phyloP scores from a whole-genome alignment of 2,113 vertebrate species.

The Pomatostomus ruficeps region DNA sequence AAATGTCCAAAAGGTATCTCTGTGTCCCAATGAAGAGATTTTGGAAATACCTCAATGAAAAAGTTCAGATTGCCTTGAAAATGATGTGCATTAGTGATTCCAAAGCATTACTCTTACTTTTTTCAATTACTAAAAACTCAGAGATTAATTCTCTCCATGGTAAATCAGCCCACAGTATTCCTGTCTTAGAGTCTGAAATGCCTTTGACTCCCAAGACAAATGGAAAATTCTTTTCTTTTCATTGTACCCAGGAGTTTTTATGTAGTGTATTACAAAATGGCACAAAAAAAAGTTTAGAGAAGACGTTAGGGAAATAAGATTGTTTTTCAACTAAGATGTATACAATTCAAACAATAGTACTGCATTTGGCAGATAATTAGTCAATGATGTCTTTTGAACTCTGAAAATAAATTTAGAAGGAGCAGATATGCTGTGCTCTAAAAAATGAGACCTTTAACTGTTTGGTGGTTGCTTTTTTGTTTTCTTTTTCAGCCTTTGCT shows the following conservation, averaged over 20 bases:
- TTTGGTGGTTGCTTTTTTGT: neutral
- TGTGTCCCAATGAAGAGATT: neutral
- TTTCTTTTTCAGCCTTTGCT: neutral
- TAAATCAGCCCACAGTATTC: neutral
- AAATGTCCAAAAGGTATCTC: neutral
- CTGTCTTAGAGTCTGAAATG: neutral
- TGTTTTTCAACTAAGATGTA: neutral
- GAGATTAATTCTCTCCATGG: neutral
- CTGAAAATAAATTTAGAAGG: neutral
- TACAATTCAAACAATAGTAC: neutral
- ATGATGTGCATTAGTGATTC: neutral
- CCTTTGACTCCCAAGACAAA: neutral
- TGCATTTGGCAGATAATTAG: constrained; percentile 2
- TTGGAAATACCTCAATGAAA: neutral
- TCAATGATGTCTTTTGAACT: neutral
- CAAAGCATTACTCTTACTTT: neutral
- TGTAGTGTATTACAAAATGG: neutral
- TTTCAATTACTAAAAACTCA: neutral
- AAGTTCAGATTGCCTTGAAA: neutral
- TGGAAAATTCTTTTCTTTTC: neutral
- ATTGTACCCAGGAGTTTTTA: neutral
- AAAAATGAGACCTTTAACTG: neutral
- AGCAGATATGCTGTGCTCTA: neutral
- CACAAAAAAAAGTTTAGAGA: neutral
- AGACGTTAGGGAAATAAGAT: neutral